Conservation (phyloP, 2,797 vertebrate genomes). For the Syngnathus acus region DNA sequence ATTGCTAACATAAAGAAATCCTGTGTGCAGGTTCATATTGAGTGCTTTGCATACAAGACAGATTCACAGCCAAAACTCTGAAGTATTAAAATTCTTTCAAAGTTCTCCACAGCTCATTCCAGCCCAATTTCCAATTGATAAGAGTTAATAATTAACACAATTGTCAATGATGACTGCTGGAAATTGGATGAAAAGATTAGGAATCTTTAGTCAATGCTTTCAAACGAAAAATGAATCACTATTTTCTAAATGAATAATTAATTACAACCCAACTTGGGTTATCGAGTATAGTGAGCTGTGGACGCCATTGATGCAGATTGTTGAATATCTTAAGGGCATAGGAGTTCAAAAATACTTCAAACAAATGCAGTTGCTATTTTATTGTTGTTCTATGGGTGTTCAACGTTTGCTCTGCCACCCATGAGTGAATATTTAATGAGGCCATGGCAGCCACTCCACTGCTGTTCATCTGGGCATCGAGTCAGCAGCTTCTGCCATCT, state of each 20-base stretch:
- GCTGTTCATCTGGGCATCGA: constrained; percentile 67
- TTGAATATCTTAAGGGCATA: constrained; percentile 48
- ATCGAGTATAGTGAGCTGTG: constrained; percentile 33
- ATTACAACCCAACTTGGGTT: constrained; percentile 32
- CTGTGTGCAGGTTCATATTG: constrained; percentile 52
- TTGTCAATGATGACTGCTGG: background rate
- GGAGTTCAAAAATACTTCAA: constrained; percentile 3
- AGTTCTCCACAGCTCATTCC: background rate
- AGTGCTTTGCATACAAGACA: constrained; percentile 42
- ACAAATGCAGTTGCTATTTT: constrained; percentile 25
- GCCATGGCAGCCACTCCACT: constrained; percentile 52
- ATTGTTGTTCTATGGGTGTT: constrained; percentile 41
- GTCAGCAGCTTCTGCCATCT: constrained; percentile 66
- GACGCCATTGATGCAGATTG: constrained; percentile 31
- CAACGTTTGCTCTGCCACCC: constrained; percentile 51
- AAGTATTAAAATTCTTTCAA: background rate
- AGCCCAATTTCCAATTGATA: background rate
- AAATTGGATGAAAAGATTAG: background rate
- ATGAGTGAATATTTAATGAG: constrained; percentile 67
- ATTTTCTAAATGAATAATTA: constrained; percentile 46
- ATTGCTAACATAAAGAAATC: constrained; percentile 70
- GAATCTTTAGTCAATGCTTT: constrained; percentile 1
- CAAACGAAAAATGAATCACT: constrained; percentile 26
- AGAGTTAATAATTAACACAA: background rate
- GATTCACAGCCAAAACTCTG: background rate